Conservation (phyloP, 1,140 invertebrate genomes). For the Acromyrmex echinatior region DNA sequence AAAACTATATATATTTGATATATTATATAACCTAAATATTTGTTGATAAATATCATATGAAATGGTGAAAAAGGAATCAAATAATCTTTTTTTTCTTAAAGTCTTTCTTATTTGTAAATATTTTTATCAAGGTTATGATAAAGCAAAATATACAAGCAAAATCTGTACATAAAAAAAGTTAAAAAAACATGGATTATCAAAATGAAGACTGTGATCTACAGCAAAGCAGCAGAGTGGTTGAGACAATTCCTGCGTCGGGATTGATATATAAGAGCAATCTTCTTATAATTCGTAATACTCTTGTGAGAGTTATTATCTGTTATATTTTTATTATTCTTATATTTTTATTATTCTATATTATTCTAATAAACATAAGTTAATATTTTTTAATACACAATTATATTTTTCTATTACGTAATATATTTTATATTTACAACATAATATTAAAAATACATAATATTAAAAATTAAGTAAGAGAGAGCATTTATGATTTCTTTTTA, state of each 20-base stretch:
- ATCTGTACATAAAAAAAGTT: slow-evolving; percentile 30
- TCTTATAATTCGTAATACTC: slow-evolving; percentile 75
- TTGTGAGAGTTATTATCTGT: slow-evolving; percentile 73
- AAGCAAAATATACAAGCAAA: slow-evolving; percentile 41
- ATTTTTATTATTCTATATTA: too few relatives aligned
- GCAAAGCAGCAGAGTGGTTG: slow-evolving; percentile 41
- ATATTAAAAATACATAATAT: slow-evolving; percentile 2
- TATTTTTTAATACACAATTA: slow-evolving; percentile 1
- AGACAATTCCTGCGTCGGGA: slow-evolving; percentile 53
- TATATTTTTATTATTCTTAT: slow-evolving; percentile 24
- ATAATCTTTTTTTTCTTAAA: neutral
- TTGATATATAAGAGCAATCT: slow-evolving; percentile 63
- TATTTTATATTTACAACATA: neutral
- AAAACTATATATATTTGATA: neutral
- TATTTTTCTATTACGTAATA: neutral
- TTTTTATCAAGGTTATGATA: slow-evolving; percentile 45
- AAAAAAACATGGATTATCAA: slow-evolving; percentile 43
- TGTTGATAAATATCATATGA: neutral
- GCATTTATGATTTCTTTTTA: neutral
- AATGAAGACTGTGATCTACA: slow-evolving; percentile 27
- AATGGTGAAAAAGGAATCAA: neutral
- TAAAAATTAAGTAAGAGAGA: neutral
- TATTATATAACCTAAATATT: neutral
- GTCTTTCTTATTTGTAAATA: neutral
- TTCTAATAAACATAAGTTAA: slow-evolving; percentile 9